A percentile compares a stretch with the other conserved stretches of the same genome.
Conservation (phyloP, 2,113 vertebrate genomes). For the Hemicordylus capensis region DNA sequence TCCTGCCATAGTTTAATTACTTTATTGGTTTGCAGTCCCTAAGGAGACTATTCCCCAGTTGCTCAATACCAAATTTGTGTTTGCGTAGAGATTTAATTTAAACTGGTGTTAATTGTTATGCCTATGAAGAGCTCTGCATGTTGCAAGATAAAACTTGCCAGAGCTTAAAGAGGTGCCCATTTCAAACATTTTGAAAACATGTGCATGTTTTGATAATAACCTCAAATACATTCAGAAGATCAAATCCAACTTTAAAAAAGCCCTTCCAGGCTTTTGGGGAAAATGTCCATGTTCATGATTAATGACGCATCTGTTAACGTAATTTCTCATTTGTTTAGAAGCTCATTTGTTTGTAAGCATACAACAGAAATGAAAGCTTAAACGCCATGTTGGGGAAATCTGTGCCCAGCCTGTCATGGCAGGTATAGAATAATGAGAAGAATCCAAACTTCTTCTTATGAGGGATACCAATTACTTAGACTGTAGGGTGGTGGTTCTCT, state of each 20-base stretch:
- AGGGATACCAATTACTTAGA: background rate
- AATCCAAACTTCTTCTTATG: background rate
- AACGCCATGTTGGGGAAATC: background rate
- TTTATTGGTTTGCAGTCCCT: slow-evolving; percentile 22
- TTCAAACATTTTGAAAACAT: background rate
- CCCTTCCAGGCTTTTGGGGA: background rate
- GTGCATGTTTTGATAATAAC: slow-evolving; percentile 6
- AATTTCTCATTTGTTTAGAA: background rate
- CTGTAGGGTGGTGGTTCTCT: background rate
- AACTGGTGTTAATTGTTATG: slow-evolving; percentile 23
- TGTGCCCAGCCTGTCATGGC: background rate
- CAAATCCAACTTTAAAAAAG: background rate
- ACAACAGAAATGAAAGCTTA: background rate
- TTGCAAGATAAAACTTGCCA: slow-evolving; percentile 10
- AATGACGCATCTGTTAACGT: background rate
- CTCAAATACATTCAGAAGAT: background rate
- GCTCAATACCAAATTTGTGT: slow-evolving; percentile 2
- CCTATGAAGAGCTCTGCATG: background rate
- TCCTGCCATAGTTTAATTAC: slow-evolving; percentile 26
- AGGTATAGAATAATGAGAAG: background rate
- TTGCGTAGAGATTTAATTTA: slow-evolving; percentile 49
- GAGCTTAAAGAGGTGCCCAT: background rate
- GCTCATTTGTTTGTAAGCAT: background rate
- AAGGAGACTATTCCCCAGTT: slow-evolving; percentile 35
- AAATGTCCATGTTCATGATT: background rate